Evolutionary conservation across 2,888 invertebrate genomes (phyloP), one percentile per base, ranked within the genome.

Genomic region (Agriopis leucophaearia): DNA sequence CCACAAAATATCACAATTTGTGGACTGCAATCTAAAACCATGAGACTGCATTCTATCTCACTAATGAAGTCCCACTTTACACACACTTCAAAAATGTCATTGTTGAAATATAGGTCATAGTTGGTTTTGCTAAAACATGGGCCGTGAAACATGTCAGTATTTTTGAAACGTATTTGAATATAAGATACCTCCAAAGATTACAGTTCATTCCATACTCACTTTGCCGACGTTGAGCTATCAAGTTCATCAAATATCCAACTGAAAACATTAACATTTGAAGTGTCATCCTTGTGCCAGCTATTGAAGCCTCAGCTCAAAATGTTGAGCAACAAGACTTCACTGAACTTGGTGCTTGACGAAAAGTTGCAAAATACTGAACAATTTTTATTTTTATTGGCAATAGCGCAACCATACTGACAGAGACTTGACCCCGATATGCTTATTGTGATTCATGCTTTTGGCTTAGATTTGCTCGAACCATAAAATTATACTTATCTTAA

Each of bases 361-460:
- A 54, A 47, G 40, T 70, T 70, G 66, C 69, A 66, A 70, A 66
- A 69, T 66, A 52, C 16, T 60, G 18, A 57, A 59, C 44, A 62
- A 65, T 54, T 65, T 69, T 61, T 57, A 47, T 45, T 55, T 64
- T 58, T 18, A 69, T 64, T 69, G 15, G 51, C 55, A 68, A 68
- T 50, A 48, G 35, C n/a, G 59, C 67, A 50, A 62, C 40, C 10
- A 16, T 50, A 52, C 3, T 40, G 48, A 13, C 58, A 9, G 40
- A 47, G 50, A 63, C 63, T 63, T 69, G 69, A 66, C 69, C 58
- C 56, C 54, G 42, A 58, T 64, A 16, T 27, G 16, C 51, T 12
- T 38, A 8, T 50, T 51, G 36, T 56, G 55, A 60, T 52, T 66
- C 63, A 66, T 58, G 63, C 59, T 66, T 66, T 69, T 59, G 8